These are phyloP conservation scores for Galemys pyrenaicus DNA, from an alignment of 2,113 vertebrate genomes.

Conservation along the genomic window DNA sequence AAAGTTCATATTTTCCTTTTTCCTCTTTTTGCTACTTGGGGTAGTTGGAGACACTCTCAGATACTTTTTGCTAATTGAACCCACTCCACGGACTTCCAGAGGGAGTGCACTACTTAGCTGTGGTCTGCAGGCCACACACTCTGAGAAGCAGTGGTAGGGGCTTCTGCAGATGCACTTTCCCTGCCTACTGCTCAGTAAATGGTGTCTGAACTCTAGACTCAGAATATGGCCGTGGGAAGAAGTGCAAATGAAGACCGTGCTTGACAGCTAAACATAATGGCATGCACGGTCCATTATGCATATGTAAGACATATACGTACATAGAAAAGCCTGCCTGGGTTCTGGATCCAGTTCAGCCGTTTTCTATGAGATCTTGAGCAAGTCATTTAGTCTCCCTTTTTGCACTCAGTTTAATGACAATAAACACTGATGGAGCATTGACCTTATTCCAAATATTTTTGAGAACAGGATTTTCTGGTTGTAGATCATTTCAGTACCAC, in stretches of 20 bases:
- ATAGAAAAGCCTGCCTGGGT: too few relatives aligned
- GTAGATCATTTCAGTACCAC: background rate
- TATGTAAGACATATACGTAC: too few relatives aligned
- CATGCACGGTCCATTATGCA: constrained; percentile 74
- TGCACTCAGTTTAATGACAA: background rate
- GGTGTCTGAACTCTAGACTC: background rate
- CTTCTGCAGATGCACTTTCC: background rate
- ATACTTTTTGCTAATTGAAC: background rate
- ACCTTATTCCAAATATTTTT: background rate
- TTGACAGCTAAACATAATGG: constrained; percentile 83
- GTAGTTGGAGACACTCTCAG: background rate
- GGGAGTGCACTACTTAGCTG: background rate
- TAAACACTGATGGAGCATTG: background rate
- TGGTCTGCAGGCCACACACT: background rate
- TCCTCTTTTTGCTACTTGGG: background rate
- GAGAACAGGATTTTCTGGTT: background rate
- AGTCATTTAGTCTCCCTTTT: background rate
- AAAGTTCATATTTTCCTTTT: background rate
- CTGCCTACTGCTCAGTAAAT: background rate
- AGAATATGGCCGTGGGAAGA: constrained; percentile 74
- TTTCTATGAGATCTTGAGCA: background rate
- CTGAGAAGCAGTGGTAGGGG: background rate
- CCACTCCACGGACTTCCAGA: background rate
- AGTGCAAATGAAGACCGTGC: constrained; percentile 83
- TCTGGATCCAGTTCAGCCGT: background rate